Evolutionary conservation across 2,797 vertebrate genomes (phyloP), one percentile per base, ranked within the genome.

Genomic region (Gastrophryne carolinensis): DNA sequence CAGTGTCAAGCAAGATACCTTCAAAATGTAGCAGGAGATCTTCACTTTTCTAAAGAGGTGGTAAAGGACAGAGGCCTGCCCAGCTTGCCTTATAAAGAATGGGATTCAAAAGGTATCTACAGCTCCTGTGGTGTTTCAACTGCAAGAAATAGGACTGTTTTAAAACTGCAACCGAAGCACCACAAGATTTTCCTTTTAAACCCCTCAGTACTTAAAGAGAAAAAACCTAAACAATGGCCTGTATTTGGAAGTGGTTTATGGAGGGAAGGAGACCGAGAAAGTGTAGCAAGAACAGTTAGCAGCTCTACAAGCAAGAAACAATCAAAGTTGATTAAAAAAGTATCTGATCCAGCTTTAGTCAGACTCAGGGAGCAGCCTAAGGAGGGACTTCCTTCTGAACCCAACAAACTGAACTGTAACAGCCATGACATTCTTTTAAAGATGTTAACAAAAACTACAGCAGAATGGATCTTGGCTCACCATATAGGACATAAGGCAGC

Each of bases 31-130:
- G 83, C 82, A 1, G 76, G 83, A 6, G 34, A 81, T 52, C 81
- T 92, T 15, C 82, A 79, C 50, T 92, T 93, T 82, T 89, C 90
- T 26, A 78, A 84, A 69, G 90, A 92, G 1, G 88, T 91, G 21
- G 23, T 87, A 24, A 72, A 78, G 75, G 84, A 88, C 41, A 82
- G 86, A 79, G 84, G 82, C 4, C 35, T 84, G 4, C 69, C 86
- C 69, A 70, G 73, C 52, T 3, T 87, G 17, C 66, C 88, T 21
- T 90, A 85, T 63, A 79, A 27, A 30, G 85, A 84, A 23, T 83
- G 80, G 58, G 82, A 80, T 37, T 84, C 86, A 21, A 75, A 77
- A 41, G 81, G 80, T 15, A 67, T 92, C 73, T 91, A 89, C 63
- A 44, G 81, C 17, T 82, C 82, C 0, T 50, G 61, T 39, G 56